Percentiles rank a stretch among this genome's conserved stretches.
Conservation (phyloP, 2,888 invertebrate species). For the Drosophila putrida region DNA sequence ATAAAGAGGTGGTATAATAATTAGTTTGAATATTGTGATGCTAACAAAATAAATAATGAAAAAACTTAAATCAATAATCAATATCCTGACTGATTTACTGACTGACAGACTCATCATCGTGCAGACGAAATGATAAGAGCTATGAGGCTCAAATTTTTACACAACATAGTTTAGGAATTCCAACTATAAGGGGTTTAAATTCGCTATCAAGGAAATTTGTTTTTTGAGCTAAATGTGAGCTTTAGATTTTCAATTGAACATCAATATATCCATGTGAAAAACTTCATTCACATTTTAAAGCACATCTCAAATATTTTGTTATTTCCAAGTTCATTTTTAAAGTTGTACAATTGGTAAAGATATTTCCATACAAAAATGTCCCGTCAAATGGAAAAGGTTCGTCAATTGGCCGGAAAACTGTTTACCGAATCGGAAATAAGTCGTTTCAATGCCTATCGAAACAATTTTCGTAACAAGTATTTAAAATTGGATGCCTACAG, state of each 20-base stretch:
- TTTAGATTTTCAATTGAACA: not conserved
- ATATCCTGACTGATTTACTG: too few relatives aligned
- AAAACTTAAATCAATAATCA: too few relatives aligned
- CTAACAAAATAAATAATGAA: too few relatives aligned
- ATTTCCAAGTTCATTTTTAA: not conserved
- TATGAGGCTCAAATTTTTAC: too few relatives aligned
- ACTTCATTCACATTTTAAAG: constrained; percentile 3
- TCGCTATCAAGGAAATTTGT: too few relatives aligned
- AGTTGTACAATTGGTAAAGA: not conserved
- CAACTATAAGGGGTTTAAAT: too few relatives aligned
- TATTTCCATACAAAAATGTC: constrained; percentile 35
- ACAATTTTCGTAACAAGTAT: constrained; percentile 40
- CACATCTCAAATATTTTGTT: not conserved
- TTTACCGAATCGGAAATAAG: constrained; percentile 62
- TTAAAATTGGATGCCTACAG: constrained; percentile 32
- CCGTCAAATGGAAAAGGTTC: constrained; percentile 36
- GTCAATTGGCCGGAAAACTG: constrained; percentile 57
- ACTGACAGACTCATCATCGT: too few relatives aligned
- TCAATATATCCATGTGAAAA: not conserved
- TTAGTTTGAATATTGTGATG: not conserved
- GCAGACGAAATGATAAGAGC: too few relatives aligned
- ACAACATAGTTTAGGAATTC: too few relatives aligned
- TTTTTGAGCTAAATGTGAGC: too few relatives aligned
- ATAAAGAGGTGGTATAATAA: not conserved
- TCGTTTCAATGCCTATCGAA: constrained; percentile 51